Evolutionary conservation across 2,113 vertebrate genomes (phyloP).

Genomic region (Chlorocebus sabaeus): DNA sequence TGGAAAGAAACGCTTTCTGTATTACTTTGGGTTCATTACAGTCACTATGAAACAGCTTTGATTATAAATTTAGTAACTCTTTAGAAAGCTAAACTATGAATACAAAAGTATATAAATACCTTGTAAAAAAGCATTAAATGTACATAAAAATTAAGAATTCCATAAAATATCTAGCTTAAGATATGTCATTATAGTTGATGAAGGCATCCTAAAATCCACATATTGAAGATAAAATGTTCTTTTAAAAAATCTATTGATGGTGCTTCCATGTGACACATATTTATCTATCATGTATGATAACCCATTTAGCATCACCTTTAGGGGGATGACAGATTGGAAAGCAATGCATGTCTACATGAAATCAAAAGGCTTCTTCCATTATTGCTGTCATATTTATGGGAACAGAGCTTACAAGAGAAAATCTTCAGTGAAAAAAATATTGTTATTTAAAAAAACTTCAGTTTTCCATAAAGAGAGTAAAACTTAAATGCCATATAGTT

Average conservation of each 20-base stretch:
- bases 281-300: background rate
- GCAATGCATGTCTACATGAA: background rate
- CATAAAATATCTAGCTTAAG: constrained; percentile 31
- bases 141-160: background rate
- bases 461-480: background rate
- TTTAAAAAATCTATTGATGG: accelerated
- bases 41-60: background rate
- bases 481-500: background rate
- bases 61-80: constrained; percentile 45
- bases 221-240: background rate
- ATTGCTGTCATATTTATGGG: background rate
- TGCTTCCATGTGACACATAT: background rate
- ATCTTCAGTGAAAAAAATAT: background rate
- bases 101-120: constrained; percentile 29
- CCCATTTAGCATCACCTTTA: background rate
- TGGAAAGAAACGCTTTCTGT: constrained; percentile 56
- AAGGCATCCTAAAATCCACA: background rate
- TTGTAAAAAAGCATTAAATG: constrained; percentile 20
- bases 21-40: constrained; percentile 53
- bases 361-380: background rate
- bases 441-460: background rate
- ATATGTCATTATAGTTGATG: background rate
- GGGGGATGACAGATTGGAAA: background rate
- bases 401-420: background rate
- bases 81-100: constrained; percentile 19